Conservation (phyloP, 2,797 vertebrate species). For the Gallinago solitaria region DNA sequence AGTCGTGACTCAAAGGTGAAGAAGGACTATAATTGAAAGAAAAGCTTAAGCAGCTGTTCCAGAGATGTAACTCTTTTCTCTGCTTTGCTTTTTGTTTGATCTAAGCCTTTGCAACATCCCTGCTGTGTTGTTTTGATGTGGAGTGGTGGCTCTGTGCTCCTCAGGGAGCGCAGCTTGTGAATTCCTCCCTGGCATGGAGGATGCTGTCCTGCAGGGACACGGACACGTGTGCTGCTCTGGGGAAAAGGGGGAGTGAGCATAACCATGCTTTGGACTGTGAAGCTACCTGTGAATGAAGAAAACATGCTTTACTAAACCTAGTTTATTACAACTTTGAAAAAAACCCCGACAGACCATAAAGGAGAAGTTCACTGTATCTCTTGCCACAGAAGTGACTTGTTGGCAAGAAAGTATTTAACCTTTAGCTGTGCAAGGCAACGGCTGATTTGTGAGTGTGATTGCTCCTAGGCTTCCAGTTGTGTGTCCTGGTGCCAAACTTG, state of each 20-base stretch:
- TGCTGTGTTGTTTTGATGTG: background rate
- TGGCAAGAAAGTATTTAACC: conserved; percentile 50
- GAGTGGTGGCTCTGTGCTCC: background rate
- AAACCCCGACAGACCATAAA: background rate
- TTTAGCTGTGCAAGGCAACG: conserved; percentile 58
- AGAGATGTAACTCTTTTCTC: background rate
- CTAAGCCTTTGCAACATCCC: background rate
- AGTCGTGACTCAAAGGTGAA: background rate
- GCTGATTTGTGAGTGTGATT: conserved; percentile 77
- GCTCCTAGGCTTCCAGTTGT: conserved; percentile 75
- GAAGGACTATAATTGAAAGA: background rate
- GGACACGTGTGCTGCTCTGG: background rate
- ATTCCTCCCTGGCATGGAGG: background rate
- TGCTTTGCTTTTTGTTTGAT: background rate
- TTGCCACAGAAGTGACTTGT: background rate
- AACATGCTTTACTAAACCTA: background rate
- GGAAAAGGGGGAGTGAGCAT: background rate
- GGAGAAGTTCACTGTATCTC: background rate
- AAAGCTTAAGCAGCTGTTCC: background rate
- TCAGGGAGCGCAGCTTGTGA: background rate
- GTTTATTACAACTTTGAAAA: background rate
- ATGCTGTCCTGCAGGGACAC: background rate
- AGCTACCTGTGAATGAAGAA: background rate
- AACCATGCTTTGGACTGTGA: background rate
- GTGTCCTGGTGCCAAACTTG: conserved; percentile 79